phyloP scores from a whole-genome alignment of 1,140 invertebrate species.

The Lordiphosa collinella region DNA sequence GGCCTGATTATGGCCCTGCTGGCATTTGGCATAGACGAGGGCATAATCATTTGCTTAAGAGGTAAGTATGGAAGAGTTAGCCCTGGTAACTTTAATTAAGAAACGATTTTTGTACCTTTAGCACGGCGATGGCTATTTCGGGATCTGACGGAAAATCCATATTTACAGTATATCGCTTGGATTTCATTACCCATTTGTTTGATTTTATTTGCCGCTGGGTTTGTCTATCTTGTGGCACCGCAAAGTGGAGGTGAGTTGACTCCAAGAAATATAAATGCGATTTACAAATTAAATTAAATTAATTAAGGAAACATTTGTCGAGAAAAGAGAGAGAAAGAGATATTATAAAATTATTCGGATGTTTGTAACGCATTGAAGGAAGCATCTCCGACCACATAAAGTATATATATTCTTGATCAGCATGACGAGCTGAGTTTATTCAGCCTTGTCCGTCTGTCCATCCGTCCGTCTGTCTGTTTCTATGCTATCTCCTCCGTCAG shows the following conservation, averaged over 20 bases:
- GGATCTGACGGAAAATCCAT: slow-evolving; percentile 89
- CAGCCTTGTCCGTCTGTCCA: no score
- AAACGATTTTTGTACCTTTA: slow-evolving; percentile 72
- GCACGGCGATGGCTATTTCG: slow-evolving; percentile 95
- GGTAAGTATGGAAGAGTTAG: slow-evolving; percentile 81
- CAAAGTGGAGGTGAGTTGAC: slow-evolving; percentile 88
- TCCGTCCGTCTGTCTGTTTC: no score
- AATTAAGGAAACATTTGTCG: no score
- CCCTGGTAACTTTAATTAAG: neutral
- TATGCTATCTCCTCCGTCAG: no score
- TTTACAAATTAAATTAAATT: no score
- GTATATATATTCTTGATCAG: no score
- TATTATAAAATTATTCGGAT: no score
- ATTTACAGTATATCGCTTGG: slow-evolving; percentile 95
- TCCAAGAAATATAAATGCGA: no score
- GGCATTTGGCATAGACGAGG: slow-evolving; percentile 97
- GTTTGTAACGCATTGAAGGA: no score
- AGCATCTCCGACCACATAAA: no score
- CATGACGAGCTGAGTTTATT: no score
- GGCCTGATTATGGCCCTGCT: slow-evolving; percentile 97
- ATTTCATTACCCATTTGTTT: slow-evolving; percentile 92
- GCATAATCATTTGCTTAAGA: slow-evolving; percentile 96
- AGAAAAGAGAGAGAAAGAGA: no score
- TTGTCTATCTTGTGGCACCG: slow-evolving; percentile 95
- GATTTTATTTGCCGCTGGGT: slow-evolving; percentile 95